phyloP scores from a whole-genome alignment of 1,140 invertebrate genomes.

The Nymphalis io region DNA sequence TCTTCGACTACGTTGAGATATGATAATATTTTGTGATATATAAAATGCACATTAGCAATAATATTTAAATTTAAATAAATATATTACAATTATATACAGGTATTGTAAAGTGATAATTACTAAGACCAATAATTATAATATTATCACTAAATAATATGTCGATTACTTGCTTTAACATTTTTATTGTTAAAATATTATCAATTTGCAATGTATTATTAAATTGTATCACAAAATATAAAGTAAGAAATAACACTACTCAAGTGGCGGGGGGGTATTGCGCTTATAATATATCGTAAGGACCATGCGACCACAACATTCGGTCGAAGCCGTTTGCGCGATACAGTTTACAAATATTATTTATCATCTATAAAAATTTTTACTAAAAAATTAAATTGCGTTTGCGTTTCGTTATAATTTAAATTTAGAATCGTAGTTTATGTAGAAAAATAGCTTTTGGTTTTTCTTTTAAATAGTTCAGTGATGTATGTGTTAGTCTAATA shows the following conservation, averaged over 20 bases:
- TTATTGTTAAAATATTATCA: too few species aligned
- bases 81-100: too few species aligned
- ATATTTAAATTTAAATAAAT: too few species aligned
- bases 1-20: too few species aligned
- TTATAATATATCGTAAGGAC: conserved; percentile 55
- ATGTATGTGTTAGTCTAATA: conserved; percentile 16
- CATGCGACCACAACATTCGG: conserved; percentile 46
- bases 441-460: not conserved
- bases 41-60: too few species aligned
- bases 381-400: too few species aligned
- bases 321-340: conserved; percentile 43
- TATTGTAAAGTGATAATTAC: too few species aligned
- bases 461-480: conserved; percentile 13
- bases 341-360: not conserved
- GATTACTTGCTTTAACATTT: too few species aligned
- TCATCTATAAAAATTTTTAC: too few species aligned
- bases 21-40: too few species aligned
- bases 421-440: not conserved
- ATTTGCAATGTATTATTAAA: not conserved
- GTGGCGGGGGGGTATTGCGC: conserved; percentile 58
- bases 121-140: too few species aligned
- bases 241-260: not conserved
- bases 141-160: too few species aligned
- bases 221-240: conserved; percentile 8
- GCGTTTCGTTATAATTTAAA: not conserved